These are phyloP conservation scores for Lordiphosa fenestrarum DNA, from an alignment of 2,888 invertebrate genomes.

Conservation along the genomic window DNA sequence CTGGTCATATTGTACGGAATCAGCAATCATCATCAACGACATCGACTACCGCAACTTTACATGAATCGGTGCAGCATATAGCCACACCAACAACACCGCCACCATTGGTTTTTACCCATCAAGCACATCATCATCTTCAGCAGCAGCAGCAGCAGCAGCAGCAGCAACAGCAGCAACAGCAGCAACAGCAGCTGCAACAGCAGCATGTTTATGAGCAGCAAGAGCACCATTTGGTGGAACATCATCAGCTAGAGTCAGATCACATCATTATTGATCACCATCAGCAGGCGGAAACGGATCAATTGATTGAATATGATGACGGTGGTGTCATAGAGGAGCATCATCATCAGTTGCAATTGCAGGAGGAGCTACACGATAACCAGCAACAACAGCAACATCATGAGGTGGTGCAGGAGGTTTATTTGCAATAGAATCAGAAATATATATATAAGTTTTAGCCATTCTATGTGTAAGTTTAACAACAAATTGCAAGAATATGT, in stretches of 20 bases:
- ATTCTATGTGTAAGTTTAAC: constrained; percentile 8
- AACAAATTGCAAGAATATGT: background rate
- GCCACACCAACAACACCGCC: constrained; percentile 74
- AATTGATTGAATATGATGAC: constrained; percentile 73
- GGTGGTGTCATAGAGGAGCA: constrained; percentile 62
- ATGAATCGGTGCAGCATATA: constrained; percentile 49
- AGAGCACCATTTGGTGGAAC: constrained; percentile 41
- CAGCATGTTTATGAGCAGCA: constrained; percentile 59
- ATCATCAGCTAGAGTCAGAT: constrained; percentile 57
- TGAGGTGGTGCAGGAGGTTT: constrained; percentile 76
- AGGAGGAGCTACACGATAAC: constrained; percentile 67
- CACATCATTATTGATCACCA: constrained; percentile 64
- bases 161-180: constrained; percentile 50
- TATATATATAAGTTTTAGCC: constrained; percentile 31
- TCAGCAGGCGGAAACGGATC: constrained; percentile 67
- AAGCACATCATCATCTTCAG: constrained; percentile 46
- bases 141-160: constrained; percentile 45
- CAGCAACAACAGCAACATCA: constrained; percentile 72
- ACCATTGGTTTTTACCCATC: constrained; percentile 69
- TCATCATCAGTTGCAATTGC: constrained; percentile 59
- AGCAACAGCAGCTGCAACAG: constrained; percentile 61
- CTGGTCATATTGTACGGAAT: constrained; percentile 78
- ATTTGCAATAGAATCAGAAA: constrained; percentile 60
- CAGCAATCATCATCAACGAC: constrained; percentile 49
- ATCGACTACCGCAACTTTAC: constrained; percentile 40